These are phyloP conservation scores for Monoplex corrugatus DNA, from an alignment of 2,888 invertebrate genomes.

Conservation along the genomic window DNA sequence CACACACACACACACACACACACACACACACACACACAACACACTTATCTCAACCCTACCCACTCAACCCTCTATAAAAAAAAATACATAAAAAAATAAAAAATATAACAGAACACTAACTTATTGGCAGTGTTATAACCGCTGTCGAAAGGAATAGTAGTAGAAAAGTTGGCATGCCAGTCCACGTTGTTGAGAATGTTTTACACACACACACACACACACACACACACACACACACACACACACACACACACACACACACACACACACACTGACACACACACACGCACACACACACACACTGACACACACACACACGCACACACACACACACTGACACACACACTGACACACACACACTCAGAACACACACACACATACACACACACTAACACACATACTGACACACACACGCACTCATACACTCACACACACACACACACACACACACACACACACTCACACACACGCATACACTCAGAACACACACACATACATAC, in stretches of 20 bases:
- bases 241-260: not conserved
- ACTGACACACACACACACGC: not conserved
- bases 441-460: too few species aligned
- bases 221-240: too few species aligned
- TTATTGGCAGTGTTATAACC: not conserved
- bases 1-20: too few species aligned
- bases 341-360: not conserved
- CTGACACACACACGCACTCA: too few species aligned
- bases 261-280: not conserved
- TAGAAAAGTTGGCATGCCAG: conserved; percentile 55
- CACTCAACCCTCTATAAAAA: not conserved
- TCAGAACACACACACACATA: too few species aligned
- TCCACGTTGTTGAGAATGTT: conserved; percentile 56
- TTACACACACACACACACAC: too few species aligned
- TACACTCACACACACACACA: too few species aligned
- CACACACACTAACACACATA: too few species aligned
- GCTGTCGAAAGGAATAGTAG: conserved; percentile 48
- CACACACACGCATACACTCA: too few species aligned
- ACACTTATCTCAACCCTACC: too few species aligned
- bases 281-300: not conserved
- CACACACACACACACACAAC: too few species aligned
- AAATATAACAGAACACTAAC: not conserved
- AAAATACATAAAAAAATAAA: not conserved
- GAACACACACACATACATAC: too few species aligned
- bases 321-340: not conserved